phyloP scores from a whole-genome alignment of 35 echinoderm and acorn worm species.

The Stichopus chloronotus region DNA sequence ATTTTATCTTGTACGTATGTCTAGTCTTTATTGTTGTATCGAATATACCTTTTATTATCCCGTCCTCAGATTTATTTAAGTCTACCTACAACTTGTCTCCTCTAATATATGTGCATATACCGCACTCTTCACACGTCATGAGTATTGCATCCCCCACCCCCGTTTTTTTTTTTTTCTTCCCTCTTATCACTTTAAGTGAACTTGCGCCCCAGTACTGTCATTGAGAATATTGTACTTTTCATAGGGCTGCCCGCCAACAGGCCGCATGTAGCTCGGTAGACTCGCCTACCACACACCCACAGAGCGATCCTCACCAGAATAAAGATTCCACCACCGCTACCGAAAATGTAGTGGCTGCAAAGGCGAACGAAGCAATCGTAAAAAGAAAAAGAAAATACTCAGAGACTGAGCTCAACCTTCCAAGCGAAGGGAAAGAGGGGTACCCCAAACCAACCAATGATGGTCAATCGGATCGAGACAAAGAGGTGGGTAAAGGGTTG shows the following conservation, averaged over 20 bases:
- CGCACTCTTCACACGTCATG: not conserved
- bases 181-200: not conserved
- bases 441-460: not conserved
- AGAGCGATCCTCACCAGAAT: not conserved
- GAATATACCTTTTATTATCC: not conserved
- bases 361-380: not conserved
- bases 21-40: not conserved
- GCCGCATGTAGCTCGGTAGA: not conserved
- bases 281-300: not conserved
- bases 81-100: not conserved
- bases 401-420: not conserved
- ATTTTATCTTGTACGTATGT: not conserved
- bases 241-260: slow-evolving; percentile 12
- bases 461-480: not conserved
- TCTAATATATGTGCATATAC: not conserved
- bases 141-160: not conserved
- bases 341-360: not conserved
- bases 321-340: not conserved
- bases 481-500: not conserved
- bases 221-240: not conserved
- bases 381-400: not conserved
- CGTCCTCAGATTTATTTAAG: too few species aligned
- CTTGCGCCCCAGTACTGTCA: not conserved
- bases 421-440: not conserved
- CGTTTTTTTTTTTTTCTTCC: not conserved